Base-by-base conservation (phyloP, 30 jellyfish, hydroid and myxozoan species). In the Hydractinia symbiolongicarpus region DNA sequence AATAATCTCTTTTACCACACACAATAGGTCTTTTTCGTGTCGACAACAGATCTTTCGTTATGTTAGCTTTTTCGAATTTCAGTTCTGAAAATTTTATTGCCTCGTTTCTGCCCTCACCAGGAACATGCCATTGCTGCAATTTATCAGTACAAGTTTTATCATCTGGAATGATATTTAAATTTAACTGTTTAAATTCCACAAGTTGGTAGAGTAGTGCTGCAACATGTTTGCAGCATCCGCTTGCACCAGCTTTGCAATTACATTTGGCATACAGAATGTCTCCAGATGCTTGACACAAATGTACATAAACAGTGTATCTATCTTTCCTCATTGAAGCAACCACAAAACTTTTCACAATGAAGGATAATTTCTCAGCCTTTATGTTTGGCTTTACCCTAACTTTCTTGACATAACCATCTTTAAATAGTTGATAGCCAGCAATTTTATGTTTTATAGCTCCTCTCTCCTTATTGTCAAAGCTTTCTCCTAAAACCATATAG, bases 1-100 rank as follows among this genome's bases (percentile, higher is more conserved):
- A n/a, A n/a, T 64, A 77, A 76, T 71, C 2, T 7, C 61, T 19
- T 17, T 77, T 50, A 5, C 21, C 66, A 20, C 83, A 74, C 44
- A 61, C 14, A 5, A 81, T 77, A n/a, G 88, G 83, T 69, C 83
- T 81, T 53, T 81, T 81, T 51, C 83, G n/a, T 56, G 77, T 4
- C 20, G 53, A 4, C 20, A 8, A 9, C 44, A 67, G 20, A 67
- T 67, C 77, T 67, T 67, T n/a, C 44, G 53, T 67, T 17, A 67
- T 67, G 44, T 67, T 53, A 50, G 20, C 77, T 67, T 10, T 67
- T 50, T 17, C 44, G 44, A 67, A 67, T 67, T 67, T 67, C 53
- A 67, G 77, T 50, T 67, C 77, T 17, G 77, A 67, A 67, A 67
- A 67, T 1, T 17, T 67, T 53, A 10, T 8, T 17, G 13, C 4